Evolutionary conservation across 2,113 vertebrate species (phyloP), one percentile per base, ranked within the genome.

Genomic region (Holacanthus passer): DNA sequence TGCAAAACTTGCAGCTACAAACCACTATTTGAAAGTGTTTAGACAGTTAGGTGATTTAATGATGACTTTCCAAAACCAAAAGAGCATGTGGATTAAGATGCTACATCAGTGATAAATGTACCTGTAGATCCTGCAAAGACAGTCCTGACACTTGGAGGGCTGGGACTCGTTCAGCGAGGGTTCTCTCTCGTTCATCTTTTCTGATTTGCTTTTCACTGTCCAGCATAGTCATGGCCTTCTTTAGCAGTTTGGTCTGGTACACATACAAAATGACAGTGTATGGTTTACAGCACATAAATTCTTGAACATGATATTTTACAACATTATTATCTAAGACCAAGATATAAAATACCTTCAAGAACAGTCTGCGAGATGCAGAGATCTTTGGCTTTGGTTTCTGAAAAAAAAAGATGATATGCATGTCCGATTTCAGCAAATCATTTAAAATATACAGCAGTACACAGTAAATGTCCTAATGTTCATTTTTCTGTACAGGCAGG

Each of bases 351-450:
- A 95, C 95, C 94, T 95, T 95, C 31, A 95, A 88, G 68, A 90
- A 94, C 58, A 95, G 88, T 86, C 95, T 92, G 63, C 94, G 91
- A 48, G 95, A 95, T 37, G 94, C 95, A 60, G 92, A 73, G 71
- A 94, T 95, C 65, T 95, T 95, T 43, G 94, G 91, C 87, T 94
- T 95, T 78, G 91, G 14, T 91, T 93, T 94, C 93, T 95, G 79
- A 13, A 71, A 81, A 79, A n/a, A 80, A 3, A 79, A 47, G 14
- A 79, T 0, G 1, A 10, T 24, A 9, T 48, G 39, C 1, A 37
- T 37, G 37, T 82, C 11, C 60, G 35, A 58, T 32, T 20, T 62
- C 17, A 32, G 24, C 12, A 41, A 27, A 73, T 56, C 16, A 48
- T 64, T 45, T 71, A 2, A 65, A 41, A 19, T 39, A 19, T 31